A percentile compares a stretch with the other conserved stretches of the same genome.
phyloP scores from a whole-genome alignment of 2,888 invertebrate species.

The Acleris cristana region DNA sequence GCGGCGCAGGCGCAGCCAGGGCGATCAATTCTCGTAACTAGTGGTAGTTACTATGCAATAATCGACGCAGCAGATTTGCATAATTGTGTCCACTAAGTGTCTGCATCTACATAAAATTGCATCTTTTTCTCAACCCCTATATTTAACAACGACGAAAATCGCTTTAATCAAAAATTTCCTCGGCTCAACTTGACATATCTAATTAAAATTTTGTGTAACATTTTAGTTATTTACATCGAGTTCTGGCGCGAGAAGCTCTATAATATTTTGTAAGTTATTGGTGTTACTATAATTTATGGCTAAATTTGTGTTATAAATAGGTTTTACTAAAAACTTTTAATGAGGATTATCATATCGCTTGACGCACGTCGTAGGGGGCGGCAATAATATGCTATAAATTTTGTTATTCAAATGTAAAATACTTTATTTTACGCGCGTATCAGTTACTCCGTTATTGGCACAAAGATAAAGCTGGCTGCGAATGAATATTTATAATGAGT shows the following conservation, averaged over 20 bases:
- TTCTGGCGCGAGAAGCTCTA: conserved; percentile 5
- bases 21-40: conserved; percentile 74
- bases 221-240: conserved; percentile 45
- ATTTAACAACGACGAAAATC: conserved; percentile 67
- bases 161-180: conserved; percentile 47
- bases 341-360: conserved; percentile 27
- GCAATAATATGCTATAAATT: conserved; percentile 46
- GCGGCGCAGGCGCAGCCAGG: conserved; percentile 37
- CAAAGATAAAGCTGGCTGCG: conserved; percentile 58
- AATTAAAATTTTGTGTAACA: conserved; percentile 56
- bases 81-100: conserved; percentile 79
- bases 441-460: conserved; percentile 61
- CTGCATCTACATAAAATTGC: conserved; percentile 80
- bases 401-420: conserved; percentile 44
- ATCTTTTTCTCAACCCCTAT: conserved; percentile 73
- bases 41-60: conserved; percentile 76
- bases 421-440: conserved; percentile 53
- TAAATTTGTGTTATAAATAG: conserved; percentile 13
- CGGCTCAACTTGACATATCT: conserved; percentile 45
- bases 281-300: conserved; percentile 22
- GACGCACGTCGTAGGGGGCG: conserved; percentile 40
- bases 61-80: conserved; percentile 76
- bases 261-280: conserved; percentile 23
- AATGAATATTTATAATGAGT: conserved; percentile 69
- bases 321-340: conserved; percentile 23